A percentile compares a stretch with the other conserved stretches of the same genome.
Evolutionary conservation across 2,797 vertebrate genomes (phyloP).

Genomic region (Chromobotia macracanthus): DNA sequence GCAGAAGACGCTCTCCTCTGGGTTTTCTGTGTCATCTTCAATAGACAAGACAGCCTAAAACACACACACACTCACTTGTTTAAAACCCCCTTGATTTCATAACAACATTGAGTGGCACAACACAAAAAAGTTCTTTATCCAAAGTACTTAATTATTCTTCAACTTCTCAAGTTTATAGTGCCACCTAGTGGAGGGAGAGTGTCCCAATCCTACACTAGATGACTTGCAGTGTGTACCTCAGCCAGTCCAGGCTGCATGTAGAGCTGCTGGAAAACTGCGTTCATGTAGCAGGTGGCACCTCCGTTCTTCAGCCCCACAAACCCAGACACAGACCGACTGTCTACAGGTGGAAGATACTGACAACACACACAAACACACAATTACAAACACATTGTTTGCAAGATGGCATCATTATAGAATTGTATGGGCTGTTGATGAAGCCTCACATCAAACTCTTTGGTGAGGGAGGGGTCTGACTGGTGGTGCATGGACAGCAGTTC

Average conservation of each 20-base stretch:
- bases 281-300: conserved; percentile 99
- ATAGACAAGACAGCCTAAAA: conserved; percentile 90
- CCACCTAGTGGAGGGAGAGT: conserved; percentile 27
- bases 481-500: conserved; percentile 98
- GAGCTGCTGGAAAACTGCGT: conserved; percentile 97
- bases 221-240: conserved; percentile 81
- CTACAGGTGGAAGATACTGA: conserved; percentile 95
- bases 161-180: too few species aligned
- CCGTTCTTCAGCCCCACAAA: conserved; percentile 98
- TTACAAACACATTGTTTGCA: neutral
- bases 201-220: neutral
- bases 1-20: conserved; percentile 98
- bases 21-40: conserved; percentile 95
- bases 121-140: neutral
- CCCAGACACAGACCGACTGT: conserved; percentile 92
- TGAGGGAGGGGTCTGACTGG: conserved; percentile 92
- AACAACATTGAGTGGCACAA: neutral
- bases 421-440: neutral
- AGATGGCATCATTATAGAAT: neutral
- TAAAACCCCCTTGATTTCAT: neutral
- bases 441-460: conserved; percentile 97
- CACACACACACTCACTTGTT: neutral
- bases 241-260: conserved; percentile 98
- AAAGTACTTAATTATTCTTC: too few species aligned
- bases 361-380: neutral